Conservation (phyloP, 2,888 invertebrate species). For the Zootermopsis nevadensis region DNA sequence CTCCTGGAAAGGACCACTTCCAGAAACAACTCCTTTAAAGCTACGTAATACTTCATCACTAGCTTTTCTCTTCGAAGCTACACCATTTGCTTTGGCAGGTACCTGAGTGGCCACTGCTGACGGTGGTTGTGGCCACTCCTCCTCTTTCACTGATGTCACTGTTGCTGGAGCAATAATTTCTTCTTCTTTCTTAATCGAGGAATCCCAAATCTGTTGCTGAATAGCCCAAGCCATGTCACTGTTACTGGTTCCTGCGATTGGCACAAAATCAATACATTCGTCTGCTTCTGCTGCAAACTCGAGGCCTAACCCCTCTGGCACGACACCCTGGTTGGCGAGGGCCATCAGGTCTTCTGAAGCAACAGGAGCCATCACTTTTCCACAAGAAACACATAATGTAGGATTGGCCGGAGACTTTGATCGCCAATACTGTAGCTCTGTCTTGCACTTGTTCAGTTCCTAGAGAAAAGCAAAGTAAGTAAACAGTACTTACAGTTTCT, state of each 20-base stretch:
- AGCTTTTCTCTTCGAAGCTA: slow-evolving; percentile 34
- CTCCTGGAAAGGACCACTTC: background rate
- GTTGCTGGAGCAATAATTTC: slow-evolving; percentile 4
- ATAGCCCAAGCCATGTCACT: background rate
- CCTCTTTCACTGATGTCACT: slow-evolving; percentile 14
- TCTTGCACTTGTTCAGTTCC: slow-evolving; percentile 92
- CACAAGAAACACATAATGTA: slow-evolving; percentile 80
- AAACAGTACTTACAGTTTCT: too few relatives aligned
- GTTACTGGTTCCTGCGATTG: slow-evolving; percentile 41
- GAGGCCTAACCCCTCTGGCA: slow-evolving; percentile 62
- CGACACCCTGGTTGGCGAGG: slow-evolving; percentile 70
- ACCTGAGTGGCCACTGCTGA: slow-evolving; percentile 1
- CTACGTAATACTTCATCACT: background rate
- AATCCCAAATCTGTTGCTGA: slow-evolving; percentile 24
- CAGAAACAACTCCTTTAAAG: background rate
- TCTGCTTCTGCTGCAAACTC: slow-evolving; percentile 34
- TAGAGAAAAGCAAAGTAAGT: slow-evolving; percentile 60
- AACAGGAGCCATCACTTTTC: slow-evolving; percentile 69
- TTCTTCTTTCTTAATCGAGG: slow-evolving; percentile 18
- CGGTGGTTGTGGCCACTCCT: background rate
- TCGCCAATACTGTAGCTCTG: slow-evolving; percentile 91
- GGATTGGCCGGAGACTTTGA: slow-evolving; percentile 85
- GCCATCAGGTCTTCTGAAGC: slow-evolving; percentile 72
- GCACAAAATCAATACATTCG: slow-evolving; percentile 24
- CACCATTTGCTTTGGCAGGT: background rate